Evolutionary conservation across 2,888 invertebrate genomes (phyloP).

Genomic region (Catotricha subobsoleta): DNA sequence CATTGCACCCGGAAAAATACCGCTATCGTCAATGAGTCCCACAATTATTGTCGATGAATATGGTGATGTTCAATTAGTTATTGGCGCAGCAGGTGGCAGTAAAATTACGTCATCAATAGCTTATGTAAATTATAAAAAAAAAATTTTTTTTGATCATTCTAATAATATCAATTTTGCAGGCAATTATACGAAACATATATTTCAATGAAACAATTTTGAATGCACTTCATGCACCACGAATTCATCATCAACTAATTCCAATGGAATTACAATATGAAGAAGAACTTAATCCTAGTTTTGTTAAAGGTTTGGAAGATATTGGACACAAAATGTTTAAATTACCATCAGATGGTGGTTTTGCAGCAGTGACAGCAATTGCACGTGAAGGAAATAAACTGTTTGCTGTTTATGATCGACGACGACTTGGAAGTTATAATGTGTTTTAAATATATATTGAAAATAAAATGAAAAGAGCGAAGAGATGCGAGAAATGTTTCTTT

Average conservation of each 20-base stretch:
- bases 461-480: no score
- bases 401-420: slow-evolving; percentile 3
- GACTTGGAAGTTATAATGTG: slow-evolving; percentile 1
- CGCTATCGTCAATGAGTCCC: slow-evolving; percentile 84
- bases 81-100: slow-evolving; percentile 82
- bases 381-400: slow-evolving; percentile 9
- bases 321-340: slow-evolving; percentile 2
- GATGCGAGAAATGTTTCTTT: no score
- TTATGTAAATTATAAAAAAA: slow-evolving; percentile 32
- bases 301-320: not conserved
- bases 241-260: slow-evolving; percentile 47
- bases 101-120: slow-evolving; percentile 73
- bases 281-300: slow-evolving; percentile 16
- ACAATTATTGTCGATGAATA: slow-evolving; percentile 49
- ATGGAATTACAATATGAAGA: slow-evolving; percentile 45
- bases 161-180: not conserved
- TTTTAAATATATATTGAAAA: slow-evolving; percentile 1
- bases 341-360: slow-evolving; percentile 35
- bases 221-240: slow-evolving; percentile 34
- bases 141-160: not conserved
- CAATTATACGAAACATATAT: slow-evolving; percentile 11
- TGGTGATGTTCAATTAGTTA: slow-evolving; percentile 42
- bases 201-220: slow-evolving; percentile 33
- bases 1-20: slow-evolving; percentile 62
- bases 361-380: slow-evolving; percentile 36